These are phyloP conservation scores for Turritopsis dohrnii DNA, from an alignment of 30 jellyfish, hydroid and myxozoan species.

Conservation along the genomic window DNA sequence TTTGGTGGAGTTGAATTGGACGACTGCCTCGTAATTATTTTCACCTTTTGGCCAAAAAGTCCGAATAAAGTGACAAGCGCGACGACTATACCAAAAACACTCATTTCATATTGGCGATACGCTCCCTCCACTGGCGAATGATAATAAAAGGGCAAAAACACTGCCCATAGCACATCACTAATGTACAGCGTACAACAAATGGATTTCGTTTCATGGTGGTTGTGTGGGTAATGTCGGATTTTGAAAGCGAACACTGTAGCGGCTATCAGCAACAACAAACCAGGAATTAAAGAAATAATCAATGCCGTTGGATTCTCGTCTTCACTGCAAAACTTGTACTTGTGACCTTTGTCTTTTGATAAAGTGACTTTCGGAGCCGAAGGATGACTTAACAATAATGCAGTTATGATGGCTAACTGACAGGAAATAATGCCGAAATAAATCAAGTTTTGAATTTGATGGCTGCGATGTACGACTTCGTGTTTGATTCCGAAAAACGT, in stretches of 20 bases:
- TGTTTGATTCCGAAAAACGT: neutral
- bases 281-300: neutral
- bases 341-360: neutral
- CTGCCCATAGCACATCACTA: neutral
- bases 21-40: neutral
- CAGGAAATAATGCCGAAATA: neutral
- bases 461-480: neutral
- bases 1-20: neutral
- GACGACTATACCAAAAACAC: neutral
- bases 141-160: neutral
- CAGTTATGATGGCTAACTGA: neutral
- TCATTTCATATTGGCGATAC: neutral
- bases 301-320: neutral
- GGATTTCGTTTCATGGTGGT: constrained; percentile 7
- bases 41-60: neutral
- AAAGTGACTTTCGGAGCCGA: neutral
- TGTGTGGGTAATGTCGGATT: constrained; percentile 9
- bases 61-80: neutral
- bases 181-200: neutral
- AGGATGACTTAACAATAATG: neutral
- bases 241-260: neutral
- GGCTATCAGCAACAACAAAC: neutral
- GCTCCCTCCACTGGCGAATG: neutral
- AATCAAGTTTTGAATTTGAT: neutral
- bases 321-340: neutral